Evolutionary conservation across 2,888 invertebrate genomes (phyloP).

Genomic region (Heteromurus nitidus): DNA sequence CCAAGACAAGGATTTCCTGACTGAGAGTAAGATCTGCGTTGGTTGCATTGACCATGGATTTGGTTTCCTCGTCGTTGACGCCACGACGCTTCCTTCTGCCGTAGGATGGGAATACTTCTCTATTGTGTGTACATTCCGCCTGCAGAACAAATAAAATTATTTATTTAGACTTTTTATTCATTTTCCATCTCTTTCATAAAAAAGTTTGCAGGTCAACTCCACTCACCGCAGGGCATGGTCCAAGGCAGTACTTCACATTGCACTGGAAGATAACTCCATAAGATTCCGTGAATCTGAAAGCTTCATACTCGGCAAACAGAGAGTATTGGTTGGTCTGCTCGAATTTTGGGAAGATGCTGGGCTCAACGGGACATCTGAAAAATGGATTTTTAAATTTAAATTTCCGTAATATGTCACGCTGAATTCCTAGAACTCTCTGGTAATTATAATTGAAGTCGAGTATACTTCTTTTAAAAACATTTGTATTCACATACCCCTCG

Average conservation of each 20-base stretch:
- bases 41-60: conserved; percentile 79
- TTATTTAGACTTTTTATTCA: not conserved
- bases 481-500: conserved; percentile 82
- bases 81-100: conserved; percentile 89
- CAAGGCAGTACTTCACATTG: conserved; percentile 96
- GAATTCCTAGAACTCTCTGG: not conserved
- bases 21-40: conserved; percentile 94
- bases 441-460: too few relatives aligned
- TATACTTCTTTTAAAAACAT: too few relatives aligned
- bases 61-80: conserved; percentile 76
- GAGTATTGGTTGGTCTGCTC: conserved; percentile 90
- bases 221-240: conserved; percentile 93
- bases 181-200: conserved; percentile 18
- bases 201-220: not conserved
- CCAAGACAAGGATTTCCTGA: conserved; percentile 93
- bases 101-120: conserved; percentile 92
- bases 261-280: conserved; percentile 98
- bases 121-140: conserved; percentile 94
- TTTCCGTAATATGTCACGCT: not conserved
- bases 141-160: conserved; percentile 74
- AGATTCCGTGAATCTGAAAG: conserved; percentile 95
- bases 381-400: not conserved
- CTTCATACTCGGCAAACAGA: conserved; percentile 92
- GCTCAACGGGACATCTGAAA: conserved; percentile 90
- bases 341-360: conserved; percentile 94